These are phyloP conservation scores for Augochlorella aurata DNA, from an alignment of 2,888 invertebrate species.

Conservation along the genomic window DNA sequence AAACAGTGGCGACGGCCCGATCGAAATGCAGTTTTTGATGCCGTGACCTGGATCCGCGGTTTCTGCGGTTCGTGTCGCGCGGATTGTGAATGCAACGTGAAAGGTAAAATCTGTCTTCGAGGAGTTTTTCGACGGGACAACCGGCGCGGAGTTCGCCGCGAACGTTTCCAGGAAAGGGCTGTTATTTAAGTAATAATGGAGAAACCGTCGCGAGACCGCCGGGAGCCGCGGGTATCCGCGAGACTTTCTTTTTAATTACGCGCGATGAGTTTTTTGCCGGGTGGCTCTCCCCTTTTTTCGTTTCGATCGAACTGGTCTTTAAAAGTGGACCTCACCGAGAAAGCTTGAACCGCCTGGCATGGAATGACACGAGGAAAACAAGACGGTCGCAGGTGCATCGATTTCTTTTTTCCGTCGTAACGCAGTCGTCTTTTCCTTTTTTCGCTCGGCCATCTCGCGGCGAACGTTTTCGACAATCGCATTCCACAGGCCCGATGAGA, in stretches of 20 bases:
- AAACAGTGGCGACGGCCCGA: slow-evolving; percentile 63
- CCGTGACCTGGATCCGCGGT: slow-evolving; percentile 67
- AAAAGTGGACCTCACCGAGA: slow-evolving; percentile 50
- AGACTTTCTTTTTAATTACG: slow-evolving; percentile 56
- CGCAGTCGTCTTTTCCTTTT: neutral
- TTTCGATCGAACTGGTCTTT: slow-evolving; percentile 50
- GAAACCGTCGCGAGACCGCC: neutral
- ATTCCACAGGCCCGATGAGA: too few relatives aligned
- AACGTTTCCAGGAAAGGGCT: neutral
- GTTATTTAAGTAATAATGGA: neutral
- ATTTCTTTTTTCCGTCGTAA: slow-evolving; percentile 9
- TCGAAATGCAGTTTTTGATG: slow-evolving; percentile 74
- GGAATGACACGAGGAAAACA: slow-evolving; percentile 28
- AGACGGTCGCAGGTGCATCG: slow-evolving; percentile 24
- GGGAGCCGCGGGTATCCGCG: slow-evolving; percentile 1
- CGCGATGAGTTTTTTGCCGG: slow-evolving; percentile 17
- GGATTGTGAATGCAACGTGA: neutral
- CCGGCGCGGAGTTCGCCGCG: neutral
- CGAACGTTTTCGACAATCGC: too few relatives aligned
- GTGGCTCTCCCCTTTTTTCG: slow-evolving; percentile 23
- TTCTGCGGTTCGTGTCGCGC: slow-evolving; percentile 29
- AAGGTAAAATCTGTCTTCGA: neutral
- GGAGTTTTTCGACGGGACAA: neutral
- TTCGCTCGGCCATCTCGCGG: neutral
- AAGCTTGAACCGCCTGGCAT: slow-evolving; percentile 49